These are phyloP conservation scores for Furcula furcula DNA, from an alignment of 2,888 invertebrate species.

Conservation along the genomic window DNA sequence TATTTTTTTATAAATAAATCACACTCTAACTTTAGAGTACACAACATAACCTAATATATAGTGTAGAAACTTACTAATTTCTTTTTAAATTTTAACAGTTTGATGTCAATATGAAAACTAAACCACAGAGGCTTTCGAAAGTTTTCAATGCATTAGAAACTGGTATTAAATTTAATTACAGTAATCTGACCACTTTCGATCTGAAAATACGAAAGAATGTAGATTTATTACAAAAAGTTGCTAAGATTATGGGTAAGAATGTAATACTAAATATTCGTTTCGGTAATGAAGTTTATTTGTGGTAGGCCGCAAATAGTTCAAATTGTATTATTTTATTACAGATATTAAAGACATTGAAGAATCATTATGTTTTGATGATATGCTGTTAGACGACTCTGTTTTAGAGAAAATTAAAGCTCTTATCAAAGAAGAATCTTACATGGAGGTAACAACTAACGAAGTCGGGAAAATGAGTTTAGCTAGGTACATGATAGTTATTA, in stretches of 20 bases:
- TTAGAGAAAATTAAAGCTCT: constrained; percentile 28
- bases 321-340: not conserved
- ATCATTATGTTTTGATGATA: constrained; percentile 19
- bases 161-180: constrained; percentile 36
- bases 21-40: not conserved
- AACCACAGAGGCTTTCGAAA: constrained; percentile 27
- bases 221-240: constrained; percentile 22
- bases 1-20: not conserved
- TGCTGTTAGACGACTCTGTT: constrained; percentile 20
- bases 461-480: constrained; percentile 23
- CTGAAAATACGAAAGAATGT: constrained; percentile 20
- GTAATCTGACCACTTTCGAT: constrained; percentile 31
- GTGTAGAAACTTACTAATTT: too few relatives aligned
- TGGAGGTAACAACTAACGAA: constrained; percentile 21
- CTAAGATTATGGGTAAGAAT: constrained; percentile 30
- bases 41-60: too few relatives aligned
- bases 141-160: constrained; percentile 39
- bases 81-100: too few relatives aligned
- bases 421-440: constrained; percentile 25
- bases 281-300: not conserved
- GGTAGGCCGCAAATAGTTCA: too few relatives aligned
- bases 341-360: constrained; percentile 25
- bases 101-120: too few relatives aligned
- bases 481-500: constrained; percentile 53
- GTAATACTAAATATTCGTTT: not conserved